Conservation (phyloP, 2,888 invertebrate species). For the Chalcosyrphus nemorum region DNA sequence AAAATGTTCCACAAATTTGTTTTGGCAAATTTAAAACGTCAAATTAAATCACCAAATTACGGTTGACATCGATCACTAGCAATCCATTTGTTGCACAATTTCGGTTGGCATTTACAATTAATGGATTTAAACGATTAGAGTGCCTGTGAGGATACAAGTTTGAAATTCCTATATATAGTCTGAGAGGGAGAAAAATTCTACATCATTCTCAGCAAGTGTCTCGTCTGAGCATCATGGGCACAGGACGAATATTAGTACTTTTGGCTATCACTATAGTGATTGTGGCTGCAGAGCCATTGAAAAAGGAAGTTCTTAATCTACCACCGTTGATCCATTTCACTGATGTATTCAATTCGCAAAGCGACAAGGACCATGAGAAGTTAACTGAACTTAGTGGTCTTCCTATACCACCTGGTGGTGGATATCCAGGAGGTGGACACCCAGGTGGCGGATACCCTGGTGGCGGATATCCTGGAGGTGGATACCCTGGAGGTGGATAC, state of each 20-base stretch:
- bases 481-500: background rate
- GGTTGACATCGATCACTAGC: constrained; percentile 32
- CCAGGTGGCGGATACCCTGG: too few relatives aligned
- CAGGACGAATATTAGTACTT: background rate
- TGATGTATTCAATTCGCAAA: constrained; percentile 41
- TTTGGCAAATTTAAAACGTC: background rate
- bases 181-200: background rate
- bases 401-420: background rate
- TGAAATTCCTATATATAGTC: constrained; percentile 24
- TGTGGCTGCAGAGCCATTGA: constrained; percentile 25
- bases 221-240: constrained; percentile 28
- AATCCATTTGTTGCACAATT: background rate
- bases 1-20: background rate
- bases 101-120: background rate
- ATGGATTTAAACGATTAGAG: background rate
- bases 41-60: constrained; percentile 8
- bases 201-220: constrained; percentile 16
- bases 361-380: constrained; percentile 11
- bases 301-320: constrained; percentile 46
- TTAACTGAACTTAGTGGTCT: background rate
- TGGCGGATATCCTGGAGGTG: background rate
- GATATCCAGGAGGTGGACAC: too few relatives aligned
- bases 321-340: constrained; percentile 55
- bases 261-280: constrained; percentile 10
- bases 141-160: background rate